phyloP scores from a whole-genome alignment of 2,797 vertebrate species.

The Corythornis leucogaster region DNA sequence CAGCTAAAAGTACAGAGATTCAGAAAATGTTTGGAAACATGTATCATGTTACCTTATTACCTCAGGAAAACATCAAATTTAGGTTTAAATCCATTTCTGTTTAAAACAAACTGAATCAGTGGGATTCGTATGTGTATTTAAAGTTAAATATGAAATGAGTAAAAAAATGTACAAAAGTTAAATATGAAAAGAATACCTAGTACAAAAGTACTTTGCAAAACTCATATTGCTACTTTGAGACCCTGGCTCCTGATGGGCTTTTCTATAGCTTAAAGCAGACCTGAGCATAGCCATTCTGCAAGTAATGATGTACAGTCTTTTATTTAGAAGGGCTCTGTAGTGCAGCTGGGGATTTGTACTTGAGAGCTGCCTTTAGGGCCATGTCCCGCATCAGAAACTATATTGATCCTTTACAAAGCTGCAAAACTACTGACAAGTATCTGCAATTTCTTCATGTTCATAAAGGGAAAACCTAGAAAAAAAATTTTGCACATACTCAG shows the following conservation, averaged over 20 bases:
- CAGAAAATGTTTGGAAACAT: not conserved
- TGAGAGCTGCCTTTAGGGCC: slow-evolving; percentile 16
- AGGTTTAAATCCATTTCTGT: not conserved
- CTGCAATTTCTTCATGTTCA: slow-evolving; percentile 18
- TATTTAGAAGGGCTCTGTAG: not conserved
- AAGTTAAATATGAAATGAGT: not conserved
- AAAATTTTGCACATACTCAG: not conserved
- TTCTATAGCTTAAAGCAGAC: not conserved
- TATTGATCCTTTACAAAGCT: not conserved
- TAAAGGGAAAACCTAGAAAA: slow-evolving; percentile 6
- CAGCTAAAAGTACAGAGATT: not conserved
- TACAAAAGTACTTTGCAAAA: not conserved
- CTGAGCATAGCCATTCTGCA: not conserved
- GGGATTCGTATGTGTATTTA: not conserved
- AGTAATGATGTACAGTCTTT: not conserved
- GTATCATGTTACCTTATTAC: not conserved
- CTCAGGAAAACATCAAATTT: not conserved
- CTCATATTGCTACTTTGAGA: not conserved
- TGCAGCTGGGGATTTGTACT: not conserved
- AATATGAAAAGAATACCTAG: not conserved
- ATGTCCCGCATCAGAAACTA: not conserved
- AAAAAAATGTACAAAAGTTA: not conserved
- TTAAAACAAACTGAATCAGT: not conserved
- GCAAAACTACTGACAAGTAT: not conserved
- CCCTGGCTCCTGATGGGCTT: not conserved